Percentiles rank a stretch among this genome's conserved stretches.
These are phyloP conservation scores for Nymphicus hollandicus DNA, from an alignment of 2,113 vertebrate genomes.

Conservation along the genomic window DNA sequence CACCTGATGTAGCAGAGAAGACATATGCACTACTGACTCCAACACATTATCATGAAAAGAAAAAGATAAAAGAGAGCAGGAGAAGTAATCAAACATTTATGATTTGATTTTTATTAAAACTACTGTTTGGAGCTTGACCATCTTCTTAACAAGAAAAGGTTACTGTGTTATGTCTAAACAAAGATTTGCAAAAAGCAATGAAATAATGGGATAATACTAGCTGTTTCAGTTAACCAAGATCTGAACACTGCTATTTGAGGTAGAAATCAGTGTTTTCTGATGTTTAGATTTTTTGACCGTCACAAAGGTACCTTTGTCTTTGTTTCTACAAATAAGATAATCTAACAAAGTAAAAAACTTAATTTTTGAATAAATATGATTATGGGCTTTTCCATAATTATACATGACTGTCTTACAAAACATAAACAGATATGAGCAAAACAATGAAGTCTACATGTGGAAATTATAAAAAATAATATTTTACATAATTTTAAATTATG, in stretches of 20 bases:
- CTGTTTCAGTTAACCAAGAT: not conserved
- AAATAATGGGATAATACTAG: not conserved
- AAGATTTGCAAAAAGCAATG: not conserved
- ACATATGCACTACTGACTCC: not conserved
- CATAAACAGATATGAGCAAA: not conserved
- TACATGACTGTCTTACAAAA: not conserved
- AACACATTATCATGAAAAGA: not conserved
- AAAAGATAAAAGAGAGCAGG: not conserved
- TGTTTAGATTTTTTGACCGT: not conserved
- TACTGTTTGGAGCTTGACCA: not conserved
- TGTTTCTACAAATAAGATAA: not conserved
- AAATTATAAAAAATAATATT: not conserved
- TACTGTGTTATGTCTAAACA: not conserved
- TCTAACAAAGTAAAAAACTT: not conserved
- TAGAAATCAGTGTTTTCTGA: not conserved
- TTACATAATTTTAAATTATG: not conserved
- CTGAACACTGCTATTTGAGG: not conserved
- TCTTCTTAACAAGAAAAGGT: not conserved
- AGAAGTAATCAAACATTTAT: not conserved
- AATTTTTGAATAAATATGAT: not conserved
- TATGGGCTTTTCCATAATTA: not conserved
- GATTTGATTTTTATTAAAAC: not conserved
- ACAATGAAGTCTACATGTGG: not conserved
- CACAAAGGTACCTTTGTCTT: not conserved
- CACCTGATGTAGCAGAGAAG: not conserved